Base-by-base conservation (phyloP, 2,113 vertebrate species). In the Phalacrocorax aristotelis region DNA sequence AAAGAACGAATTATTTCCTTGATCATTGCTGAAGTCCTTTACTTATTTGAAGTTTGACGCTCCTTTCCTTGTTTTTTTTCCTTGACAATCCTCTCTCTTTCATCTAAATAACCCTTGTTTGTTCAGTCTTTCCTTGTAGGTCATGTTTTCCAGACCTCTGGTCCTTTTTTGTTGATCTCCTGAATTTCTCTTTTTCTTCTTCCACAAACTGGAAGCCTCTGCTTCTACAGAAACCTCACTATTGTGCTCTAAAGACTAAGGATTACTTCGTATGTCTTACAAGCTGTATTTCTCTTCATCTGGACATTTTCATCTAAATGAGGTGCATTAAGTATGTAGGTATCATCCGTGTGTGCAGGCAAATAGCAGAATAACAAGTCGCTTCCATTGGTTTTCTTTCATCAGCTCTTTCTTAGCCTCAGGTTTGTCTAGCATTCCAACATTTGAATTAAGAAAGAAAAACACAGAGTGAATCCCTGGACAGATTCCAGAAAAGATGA, bases 1-100 rank as follows among this genome's bases (percentile, higher is more conserved):
- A 96, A 16, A 69, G n/a, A 87, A 70, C 34, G 87, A 95, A 89
- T 89, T 58, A 82, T 82, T 84, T 75, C 81, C 38, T 84, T 72
- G 34, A 91, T 62, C 81, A 70, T 89, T 1, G 6, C 25, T 49
- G 42, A 89, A 94, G 51, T 40, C 16, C 32, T 78, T 71, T 71
- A 62, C 20, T 83, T 94, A 87, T 42, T 62, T 94, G 72, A 89
- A 78, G 54, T 57, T 74, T 68, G 78, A 75, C 46, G 55, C 17
- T 74, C 27, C 26, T 80, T 86, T 83, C 3, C 6, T 15, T 62
- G 21, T 17, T 46, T 81, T 71, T 84, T 68, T 13, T 7, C 25
- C 54, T 26, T 55, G 48, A 75, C 32, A 81, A 57, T 42, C 22
- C 29, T 51, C 38, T 75, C 57, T 51, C 30, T 91, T 89, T 91